A percentile compares a stretch with the other conserved stretches of the same genome.
Conservation (phyloP, 2,113 vertebrate genomes). For the Gymnogyps californianus region DNA sequence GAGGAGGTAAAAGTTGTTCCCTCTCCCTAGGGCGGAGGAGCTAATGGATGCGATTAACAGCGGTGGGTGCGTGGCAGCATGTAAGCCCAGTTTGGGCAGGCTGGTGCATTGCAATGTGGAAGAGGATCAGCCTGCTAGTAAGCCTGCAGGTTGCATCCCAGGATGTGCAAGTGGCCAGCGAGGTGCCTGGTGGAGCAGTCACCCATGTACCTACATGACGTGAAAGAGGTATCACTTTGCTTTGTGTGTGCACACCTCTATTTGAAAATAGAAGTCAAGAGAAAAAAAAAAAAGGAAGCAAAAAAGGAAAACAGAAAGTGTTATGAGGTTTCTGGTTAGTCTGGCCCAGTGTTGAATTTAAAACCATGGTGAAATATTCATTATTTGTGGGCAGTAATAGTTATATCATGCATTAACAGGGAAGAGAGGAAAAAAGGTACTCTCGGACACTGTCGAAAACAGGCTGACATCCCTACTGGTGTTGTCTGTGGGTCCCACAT, state of each 20-base stretch:
- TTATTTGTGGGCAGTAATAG: not conserved
- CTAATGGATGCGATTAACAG: not conserved
- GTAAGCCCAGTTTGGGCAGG: not conserved
- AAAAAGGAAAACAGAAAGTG: not conserved
- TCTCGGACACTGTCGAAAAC: not conserved
- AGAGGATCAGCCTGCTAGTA: not conserved
- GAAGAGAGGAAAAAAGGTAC: not conserved
- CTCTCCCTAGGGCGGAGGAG: not conserved
- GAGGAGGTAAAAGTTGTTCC: not conserved
- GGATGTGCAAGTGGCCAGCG: not conserved
- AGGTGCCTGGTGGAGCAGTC: not conserved
- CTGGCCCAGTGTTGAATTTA: not conserved
- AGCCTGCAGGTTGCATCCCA: not conserved
- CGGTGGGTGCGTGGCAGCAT: not conserved
- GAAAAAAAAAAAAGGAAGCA: not conserved
- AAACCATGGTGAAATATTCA: not conserved
- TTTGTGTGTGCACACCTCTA: not conserved
- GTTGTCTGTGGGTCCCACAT: not conserved
- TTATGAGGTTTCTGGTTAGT: not conserved
- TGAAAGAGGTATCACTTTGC: not conserved
- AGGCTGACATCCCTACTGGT: not conserved
- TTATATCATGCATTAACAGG: not conserved
- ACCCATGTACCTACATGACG: fast-evolving
- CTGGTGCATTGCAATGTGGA: not conserved
- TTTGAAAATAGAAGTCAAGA: not conserved